Conservation (phyloP, 2,888 invertebrate species). For the Neoscelio sp. region DNA sequence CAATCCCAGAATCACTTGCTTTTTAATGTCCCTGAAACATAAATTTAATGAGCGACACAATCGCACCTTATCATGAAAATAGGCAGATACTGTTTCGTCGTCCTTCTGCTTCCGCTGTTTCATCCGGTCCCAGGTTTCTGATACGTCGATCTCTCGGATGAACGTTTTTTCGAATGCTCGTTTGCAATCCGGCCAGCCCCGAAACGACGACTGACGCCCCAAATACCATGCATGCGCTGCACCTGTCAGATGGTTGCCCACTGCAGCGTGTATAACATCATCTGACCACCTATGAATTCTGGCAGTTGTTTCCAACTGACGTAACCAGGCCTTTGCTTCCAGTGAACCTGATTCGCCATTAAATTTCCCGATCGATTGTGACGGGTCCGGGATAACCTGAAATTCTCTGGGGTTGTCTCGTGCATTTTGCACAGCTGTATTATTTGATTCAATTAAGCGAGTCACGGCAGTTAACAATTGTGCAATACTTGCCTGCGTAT, state of each 20-base stretch:
- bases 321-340: background rate
- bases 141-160: constrained; percentile 1
- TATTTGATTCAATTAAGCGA: background rate
- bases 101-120: background rate
- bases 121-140: constrained; percentile 14
- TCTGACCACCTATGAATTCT: constrained; percentile 8
- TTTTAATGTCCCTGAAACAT: background rate
- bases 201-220: background rate
- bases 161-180: constrained; percentile 3
- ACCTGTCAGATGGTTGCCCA: background rate
- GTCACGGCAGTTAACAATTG: background rate
- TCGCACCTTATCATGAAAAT: constrained; percentile 16
- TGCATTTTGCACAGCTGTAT: background rate
- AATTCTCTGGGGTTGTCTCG: background rate
- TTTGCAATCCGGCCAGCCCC: constrained; percentile 9
- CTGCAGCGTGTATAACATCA: background rate
- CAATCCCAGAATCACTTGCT: background rate
- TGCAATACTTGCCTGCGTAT: background rate
- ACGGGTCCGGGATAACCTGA: background rate
- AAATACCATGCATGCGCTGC: background rate
- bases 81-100: background rate
- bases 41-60: constrained; percentile 9
- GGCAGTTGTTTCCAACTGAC: background rate
- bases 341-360: background rate
- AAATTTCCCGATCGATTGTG: background rate